phyloP scores from a whole-genome alignment of 2,888 invertebrate genomes.

The Amiota minor region DNA sequence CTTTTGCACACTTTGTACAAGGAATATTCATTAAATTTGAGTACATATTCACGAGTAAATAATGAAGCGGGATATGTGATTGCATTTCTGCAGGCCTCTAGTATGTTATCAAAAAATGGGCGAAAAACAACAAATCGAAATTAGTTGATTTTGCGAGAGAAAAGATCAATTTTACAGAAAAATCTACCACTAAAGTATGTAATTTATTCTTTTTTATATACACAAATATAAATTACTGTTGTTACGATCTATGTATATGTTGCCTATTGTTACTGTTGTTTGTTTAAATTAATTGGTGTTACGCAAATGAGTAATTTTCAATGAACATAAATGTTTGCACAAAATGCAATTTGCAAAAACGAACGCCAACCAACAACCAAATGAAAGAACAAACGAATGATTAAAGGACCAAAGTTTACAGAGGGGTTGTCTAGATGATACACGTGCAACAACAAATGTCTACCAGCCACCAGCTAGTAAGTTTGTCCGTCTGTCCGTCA shows the following conservation, averaged over 20 bases:
- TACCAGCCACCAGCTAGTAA: not conserved
- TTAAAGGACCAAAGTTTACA: not conserved
- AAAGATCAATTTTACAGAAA: constrained; percentile 59
- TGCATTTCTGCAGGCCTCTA: too few relatives aligned
- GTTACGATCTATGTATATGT: not conserved
- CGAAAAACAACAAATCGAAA: constrained; percentile 43
- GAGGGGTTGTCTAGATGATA: too few relatives aligned
- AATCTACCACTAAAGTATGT: not conserved
- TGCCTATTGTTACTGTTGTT: constrained; percentile 35
- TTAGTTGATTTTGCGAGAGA: constrained; percentile 66
- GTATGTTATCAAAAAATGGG: not conserved
- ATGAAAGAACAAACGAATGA: constrained; percentile 1
- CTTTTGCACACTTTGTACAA: too few relatives aligned
- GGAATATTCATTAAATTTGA: too few relatives aligned
- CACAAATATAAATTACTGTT: constrained; percentile 40
- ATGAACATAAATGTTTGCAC: constrained; percentile 70
- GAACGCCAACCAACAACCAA: constrained; percentile 25
- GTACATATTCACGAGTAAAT: too few relatives aligned
- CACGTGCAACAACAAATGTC: not conserved
- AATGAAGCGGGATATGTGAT: too few relatives aligned
- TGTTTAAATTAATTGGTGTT: constrained; percentile 69
- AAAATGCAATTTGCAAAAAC: constrained; percentile 64
- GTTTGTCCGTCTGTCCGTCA: too few relatives aligned
- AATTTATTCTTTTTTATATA: constrained; percentile 33
- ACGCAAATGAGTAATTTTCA: constrained; percentile 69